Evolutionary conservation across 2,113 vertebrate species (phyloP).

Genomic region (Scomber japonicus): DNA sequence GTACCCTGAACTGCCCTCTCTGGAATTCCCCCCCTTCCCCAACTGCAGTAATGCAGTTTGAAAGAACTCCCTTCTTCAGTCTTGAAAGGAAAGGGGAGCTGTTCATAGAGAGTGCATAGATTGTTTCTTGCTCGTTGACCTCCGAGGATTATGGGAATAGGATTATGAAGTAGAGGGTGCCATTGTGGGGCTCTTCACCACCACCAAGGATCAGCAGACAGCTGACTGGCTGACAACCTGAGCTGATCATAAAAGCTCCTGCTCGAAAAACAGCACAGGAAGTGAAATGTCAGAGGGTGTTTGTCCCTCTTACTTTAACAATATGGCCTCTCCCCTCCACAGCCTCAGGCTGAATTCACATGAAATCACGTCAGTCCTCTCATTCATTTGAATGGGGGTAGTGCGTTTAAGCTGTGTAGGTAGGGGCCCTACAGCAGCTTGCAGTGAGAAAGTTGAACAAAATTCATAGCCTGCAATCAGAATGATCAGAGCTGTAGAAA

Average conservation of each 20-base stretch:
- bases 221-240: constrained; percentile 46
- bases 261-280: constrained; percentile 28
- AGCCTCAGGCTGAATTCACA: too few relatives aligned
- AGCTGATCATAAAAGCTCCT: constrained; percentile 41
- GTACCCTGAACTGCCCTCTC: neutral
- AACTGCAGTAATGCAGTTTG: neutral
- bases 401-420: too few relatives aligned
- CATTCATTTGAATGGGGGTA: too few relatives aligned
- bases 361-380: too few relatives aligned
- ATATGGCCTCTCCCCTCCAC: neutral
- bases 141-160: constrained; percentile 74
- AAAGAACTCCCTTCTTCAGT: constrained; percentile 21
- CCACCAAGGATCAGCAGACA: constrained; percentile 47
- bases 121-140: constrained; percentile 48
- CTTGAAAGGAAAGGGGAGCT: constrained; percentile 36
- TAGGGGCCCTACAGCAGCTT: too few relatives aligned
- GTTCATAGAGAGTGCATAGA: constrained; percentile 8
- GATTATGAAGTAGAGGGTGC: constrained; percentile 72
- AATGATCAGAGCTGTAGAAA: too few relatives aligned
- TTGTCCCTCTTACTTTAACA: constrained; percentile 17
- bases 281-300: constrained; percentile 36
- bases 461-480: too few relatives aligned
- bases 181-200: constrained; percentile 38
- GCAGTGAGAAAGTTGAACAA: too few relatives aligned
- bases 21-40: neutral